phyloP scores from a whole-genome alignment of 2,113 vertebrate genomes.

The Oxygymnocypris stewartii region DNA sequence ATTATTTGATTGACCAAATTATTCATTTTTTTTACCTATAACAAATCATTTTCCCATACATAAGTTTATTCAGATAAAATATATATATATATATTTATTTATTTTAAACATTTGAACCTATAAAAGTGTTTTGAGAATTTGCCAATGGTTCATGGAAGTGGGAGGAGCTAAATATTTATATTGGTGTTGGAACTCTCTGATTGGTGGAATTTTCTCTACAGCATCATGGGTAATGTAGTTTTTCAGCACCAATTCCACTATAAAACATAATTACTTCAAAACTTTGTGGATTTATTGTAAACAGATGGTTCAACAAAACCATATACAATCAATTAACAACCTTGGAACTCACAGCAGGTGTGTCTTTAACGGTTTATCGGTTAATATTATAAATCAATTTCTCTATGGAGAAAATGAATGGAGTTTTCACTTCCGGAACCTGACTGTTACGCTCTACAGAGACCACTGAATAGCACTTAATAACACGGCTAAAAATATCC shows the following conservation, averaged over 20 bases:
- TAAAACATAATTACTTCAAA: not conserved
- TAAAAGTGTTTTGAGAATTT: too few relatives aligned
- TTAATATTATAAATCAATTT: not conserved
- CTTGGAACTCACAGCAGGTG: not conserved
- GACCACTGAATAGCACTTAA: constrained; percentile 7
- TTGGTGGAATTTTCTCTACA: too few relatives aligned
- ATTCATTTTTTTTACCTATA: too few relatives aligned
- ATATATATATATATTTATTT: too few relatives aligned
- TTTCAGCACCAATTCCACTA: not conserved
- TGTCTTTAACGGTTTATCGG: not conserved
- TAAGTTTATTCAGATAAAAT: too few relatives aligned
- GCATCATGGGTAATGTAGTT: not conserved
- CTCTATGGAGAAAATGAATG: not conserved
- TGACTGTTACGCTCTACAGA: not conserved
- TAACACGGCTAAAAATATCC: constrained; percentile 18
- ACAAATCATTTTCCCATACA: too few relatives aligned
- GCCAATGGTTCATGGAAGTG: too few relatives aligned
- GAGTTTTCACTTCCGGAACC: not conserved
- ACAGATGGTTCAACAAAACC: not conserved
- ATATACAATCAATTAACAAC: not conserved
- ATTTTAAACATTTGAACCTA: too few relatives aligned
- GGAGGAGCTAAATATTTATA: too few relatives aligned
- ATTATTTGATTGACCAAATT: too few relatives aligned
- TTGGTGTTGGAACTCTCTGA: too few relatives aligned
- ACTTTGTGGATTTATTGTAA: not conserved